A percentile compares a stretch with the other conserved stretches of the same genome.
These are phyloP conservation scores for Gavia stellata DNA, from an alignment of 2,113 vertebrate species.

Conservation along the genomic window DNA sequence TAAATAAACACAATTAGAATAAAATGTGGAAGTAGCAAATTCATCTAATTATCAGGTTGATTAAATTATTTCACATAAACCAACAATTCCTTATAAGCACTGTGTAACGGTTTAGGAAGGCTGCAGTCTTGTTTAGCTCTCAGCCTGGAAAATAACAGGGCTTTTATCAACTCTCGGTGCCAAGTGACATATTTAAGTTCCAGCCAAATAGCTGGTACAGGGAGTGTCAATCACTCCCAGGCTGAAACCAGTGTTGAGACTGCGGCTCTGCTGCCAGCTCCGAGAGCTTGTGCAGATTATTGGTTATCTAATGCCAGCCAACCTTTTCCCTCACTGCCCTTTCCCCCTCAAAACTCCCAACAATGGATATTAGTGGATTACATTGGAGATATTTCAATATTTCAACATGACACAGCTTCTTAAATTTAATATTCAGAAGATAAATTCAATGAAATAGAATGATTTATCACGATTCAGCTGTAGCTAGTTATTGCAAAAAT, in stretches of 20 bases:
- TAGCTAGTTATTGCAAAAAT: slow-evolving; percentile 10
- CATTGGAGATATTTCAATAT: slow-evolving; percentile 28
- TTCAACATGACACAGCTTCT: slow-evolving; percentile 40
- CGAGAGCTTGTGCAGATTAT: neutral
- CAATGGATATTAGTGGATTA: slow-evolving; percentile 32
- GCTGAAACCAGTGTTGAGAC: slow-evolving; percentile 15
- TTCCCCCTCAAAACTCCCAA: neutral
- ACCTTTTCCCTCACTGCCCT: neutral
- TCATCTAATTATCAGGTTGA: slow-evolving; percentile 36
- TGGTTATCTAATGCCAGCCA: slow-evolving; percentile 9
- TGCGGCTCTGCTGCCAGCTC: neutral
- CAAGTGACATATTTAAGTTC: slow-evolving; percentile 53
- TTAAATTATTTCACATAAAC: slow-evolving; percentile 48
- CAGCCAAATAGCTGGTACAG: slow-evolving; percentile 60
- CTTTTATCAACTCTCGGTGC: slow-evolving; percentile 23
- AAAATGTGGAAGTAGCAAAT: slow-evolving; percentile 30
- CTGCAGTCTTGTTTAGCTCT: neutral
- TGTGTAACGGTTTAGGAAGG: slow-evolving; percentile 7
- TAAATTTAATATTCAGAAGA: slow-evolving; percentile 57
- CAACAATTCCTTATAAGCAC: slow-evolving; percentile 46
- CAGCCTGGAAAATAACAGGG: slow-evolving; percentile 46
- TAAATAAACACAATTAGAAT: slow-evolving; percentile 43
- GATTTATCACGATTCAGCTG: slow-evolving; percentile 55
- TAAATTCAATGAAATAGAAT: slow-evolving; percentile 41
- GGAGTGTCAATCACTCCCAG: slow-evolving; percentile 40